A percentile compares a stretch with the other conserved stretches of the same genome.
Conservation (phyloP, 2,797 vertebrate genomes). For the Paramormyrops hopkinsi region DNA sequence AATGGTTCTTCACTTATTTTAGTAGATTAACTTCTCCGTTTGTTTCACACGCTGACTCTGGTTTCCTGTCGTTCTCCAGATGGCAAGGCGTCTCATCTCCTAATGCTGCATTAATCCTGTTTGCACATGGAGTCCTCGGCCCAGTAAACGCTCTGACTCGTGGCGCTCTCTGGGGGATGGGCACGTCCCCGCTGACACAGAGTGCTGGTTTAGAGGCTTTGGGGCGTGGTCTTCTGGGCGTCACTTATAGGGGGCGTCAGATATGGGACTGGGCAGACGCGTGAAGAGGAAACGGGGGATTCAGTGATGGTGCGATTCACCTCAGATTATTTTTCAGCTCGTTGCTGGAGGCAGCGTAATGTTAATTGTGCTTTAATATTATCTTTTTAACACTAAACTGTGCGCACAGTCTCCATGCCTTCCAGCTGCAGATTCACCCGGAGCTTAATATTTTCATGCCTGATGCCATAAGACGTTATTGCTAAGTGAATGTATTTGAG, state of each 20-base stretch:
- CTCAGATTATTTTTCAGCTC: not conserved
- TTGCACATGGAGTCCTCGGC: conserved; percentile 57
- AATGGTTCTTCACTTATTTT: not conserved
- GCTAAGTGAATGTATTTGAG: conserved; percentile 64
- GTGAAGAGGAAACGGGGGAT: not conserved
- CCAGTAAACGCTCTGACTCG: conserved; percentile 46
- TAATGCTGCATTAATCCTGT: conserved; percentile 57
- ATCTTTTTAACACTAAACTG: not conserved
- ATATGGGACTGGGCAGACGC: not conserved
- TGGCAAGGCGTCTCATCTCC: conserved; percentile 53
- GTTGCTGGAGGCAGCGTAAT: not conserved
- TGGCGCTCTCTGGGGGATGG: not conserved
- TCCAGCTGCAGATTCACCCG: not conserved
- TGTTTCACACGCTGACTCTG: conserved; percentile 41
- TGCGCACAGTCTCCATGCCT: not conserved
- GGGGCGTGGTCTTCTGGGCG: not conserved
- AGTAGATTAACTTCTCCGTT: conserved; percentile 22
- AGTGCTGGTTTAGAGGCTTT: not conserved
- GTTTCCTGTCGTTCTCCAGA: conserved; percentile 52
- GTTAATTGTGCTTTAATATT: not conserved
- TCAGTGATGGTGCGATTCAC: not conserved
- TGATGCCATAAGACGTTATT: conserved; percentile 43
- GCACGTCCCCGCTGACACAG: not conserved
- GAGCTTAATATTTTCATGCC: conserved; percentile 13
- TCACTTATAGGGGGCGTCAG: not conserved